A percentile compares a stretch with the other conserved stretches of the same genome.
phyloP scores from a whole-genome alignment of 1,140 invertebrate species.

The Drosophila sulfurigaster region DNA sequence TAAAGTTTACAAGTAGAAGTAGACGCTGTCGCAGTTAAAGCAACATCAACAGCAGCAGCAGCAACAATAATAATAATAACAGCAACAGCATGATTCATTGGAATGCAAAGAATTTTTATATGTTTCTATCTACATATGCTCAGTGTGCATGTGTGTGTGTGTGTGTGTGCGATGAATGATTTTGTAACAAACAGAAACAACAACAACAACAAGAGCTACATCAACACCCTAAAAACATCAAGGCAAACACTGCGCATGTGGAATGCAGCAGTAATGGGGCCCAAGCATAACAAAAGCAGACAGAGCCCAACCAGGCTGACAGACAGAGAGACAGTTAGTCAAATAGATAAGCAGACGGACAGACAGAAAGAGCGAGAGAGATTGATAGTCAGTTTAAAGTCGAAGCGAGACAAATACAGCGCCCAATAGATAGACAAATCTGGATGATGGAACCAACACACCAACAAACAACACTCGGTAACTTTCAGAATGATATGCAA shows the following conservation, averaged over 20 bases:
- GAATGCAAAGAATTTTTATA: slow-evolving; percentile 83
- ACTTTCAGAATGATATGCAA: slow-evolving; percentile 53
- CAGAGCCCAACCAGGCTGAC: slow-evolving; percentile 20
- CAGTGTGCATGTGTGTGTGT: slow-evolving; percentile 67
- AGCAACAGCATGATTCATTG: slow-evolving; percentile 76
- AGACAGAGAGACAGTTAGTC: slow-evolving; percentile 56
- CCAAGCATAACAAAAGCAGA: slow-evolving; percentile 74
- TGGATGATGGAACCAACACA: slow-evolving; percentile 51
- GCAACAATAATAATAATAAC: slow-evolving; percentile 55
- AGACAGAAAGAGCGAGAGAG: slow-evolving; percentile 38
- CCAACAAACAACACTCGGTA: slow-evolving; percentile 40
- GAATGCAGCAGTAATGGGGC: slow-evolving; percentile 78
- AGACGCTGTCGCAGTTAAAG: slow-evolving; percentile 63
- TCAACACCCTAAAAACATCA: slow-evolving; percentile 80
- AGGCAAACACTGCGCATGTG: slow-evolving; percentile 80
- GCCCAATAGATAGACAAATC: slow-evolving; percentile 79
- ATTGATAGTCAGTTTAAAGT: too few species aligned
- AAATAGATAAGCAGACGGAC: slow-evolving; percentile 62
- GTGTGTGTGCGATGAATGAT: slow-evolving; percentile 79
- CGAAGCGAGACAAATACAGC: slow-evolving; percentile 47
- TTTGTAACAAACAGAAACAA: slow-evolving; percentile 71
- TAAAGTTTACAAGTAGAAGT: slow-evolving; percentile 75
- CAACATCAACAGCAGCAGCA: slow-evolving; percentile 54
- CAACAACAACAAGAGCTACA: slow-evolving; percentile 58
- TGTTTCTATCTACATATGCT: slow-evolving; percentile 73